A percentile compares a stretch with the other conserved stretches of the same genome.
These are phyloP conservation scores for Acholoe squamosa DNA, from an alignment of 2,888 invertebrate species.

Conservation along the genomic window DNA sequence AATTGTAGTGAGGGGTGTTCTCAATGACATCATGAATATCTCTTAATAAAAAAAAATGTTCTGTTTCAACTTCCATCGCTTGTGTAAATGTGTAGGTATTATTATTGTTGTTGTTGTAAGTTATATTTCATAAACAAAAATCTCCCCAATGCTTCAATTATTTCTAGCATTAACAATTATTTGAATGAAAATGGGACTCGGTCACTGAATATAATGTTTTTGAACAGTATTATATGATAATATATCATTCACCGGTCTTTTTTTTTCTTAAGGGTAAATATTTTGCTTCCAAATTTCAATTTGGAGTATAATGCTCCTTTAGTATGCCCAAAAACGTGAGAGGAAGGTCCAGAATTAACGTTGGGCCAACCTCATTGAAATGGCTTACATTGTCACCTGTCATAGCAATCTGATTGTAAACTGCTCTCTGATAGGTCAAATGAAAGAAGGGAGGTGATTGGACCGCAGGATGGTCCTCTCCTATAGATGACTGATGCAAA, in stretches of 20 bases:
- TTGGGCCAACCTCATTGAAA: background rate
- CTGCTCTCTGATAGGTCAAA: constrained; percentile 7
- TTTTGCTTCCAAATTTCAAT: background rate
- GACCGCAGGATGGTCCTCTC: constrained; percentile 31
- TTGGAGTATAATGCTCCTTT: background rate
- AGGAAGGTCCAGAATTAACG: background rate
- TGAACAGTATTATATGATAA: constrained; percentile 26
- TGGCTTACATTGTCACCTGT: background rate
- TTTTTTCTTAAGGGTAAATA: background rate
- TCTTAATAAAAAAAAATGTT: background rate
- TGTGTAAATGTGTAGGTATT: background rate
- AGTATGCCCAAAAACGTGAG: background rate
- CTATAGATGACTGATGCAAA: constrained; percentile 51
- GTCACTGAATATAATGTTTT: background rate
- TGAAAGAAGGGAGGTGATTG: background rate
- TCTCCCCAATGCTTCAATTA: background rate
- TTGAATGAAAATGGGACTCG: background rate
- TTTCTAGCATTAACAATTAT: background rate
- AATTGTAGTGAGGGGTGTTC: background rate
- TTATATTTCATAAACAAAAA: background rate
- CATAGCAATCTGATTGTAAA: constrained; percentile 35
- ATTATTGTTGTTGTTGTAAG: constrained; percentile 26
- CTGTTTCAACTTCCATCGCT: background rate
- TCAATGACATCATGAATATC: background rate
- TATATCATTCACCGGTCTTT: no score